Conservation (phyloP, 2,797 vertebrate genomes). For the Todus mexicanus region DNA sequence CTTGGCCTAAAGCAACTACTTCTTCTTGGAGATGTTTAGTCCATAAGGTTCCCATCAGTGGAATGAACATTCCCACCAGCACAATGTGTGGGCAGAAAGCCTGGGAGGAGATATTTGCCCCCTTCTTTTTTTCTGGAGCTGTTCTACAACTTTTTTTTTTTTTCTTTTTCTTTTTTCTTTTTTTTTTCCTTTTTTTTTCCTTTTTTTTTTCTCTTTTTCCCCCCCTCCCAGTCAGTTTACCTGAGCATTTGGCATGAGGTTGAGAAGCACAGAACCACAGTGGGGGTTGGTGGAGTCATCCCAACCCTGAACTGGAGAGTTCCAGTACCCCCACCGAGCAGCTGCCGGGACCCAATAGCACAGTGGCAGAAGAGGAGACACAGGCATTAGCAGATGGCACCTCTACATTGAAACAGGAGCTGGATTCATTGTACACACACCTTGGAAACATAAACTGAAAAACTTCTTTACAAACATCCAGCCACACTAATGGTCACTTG, state of each 20-base stretch:
- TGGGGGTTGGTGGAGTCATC: background rate
- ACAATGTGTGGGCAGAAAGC: background rate
- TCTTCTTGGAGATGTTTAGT: background rate
- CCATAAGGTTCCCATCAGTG: background rate
- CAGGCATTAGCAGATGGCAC: fast-evolving
- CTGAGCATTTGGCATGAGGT: background rate
- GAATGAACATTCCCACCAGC: background rate
- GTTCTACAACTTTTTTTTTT: background rate
- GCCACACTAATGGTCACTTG: fast-evolving
- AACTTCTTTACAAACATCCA: background rate
- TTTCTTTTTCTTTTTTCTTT: too few relatives aligned
- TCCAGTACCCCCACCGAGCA: background rate
- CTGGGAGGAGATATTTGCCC: background rate
- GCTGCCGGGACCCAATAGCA: fast-evolving
- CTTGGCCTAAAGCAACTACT: background rate
- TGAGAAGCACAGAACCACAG: background rate
- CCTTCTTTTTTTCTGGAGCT: background rate
- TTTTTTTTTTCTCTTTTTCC: too few relatives aligned
- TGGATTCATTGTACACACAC: fast-evolving
- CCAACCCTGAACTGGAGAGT: background rate
- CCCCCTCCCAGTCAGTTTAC: background rate
- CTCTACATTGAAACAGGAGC: fast-evolving
- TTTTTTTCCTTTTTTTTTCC: too few relatives aligned
- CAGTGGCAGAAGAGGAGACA: background rate
- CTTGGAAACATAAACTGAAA: background rate